A percentile compares a stretch with the other conserved stretches of the same genome.
Conservation (phyloP, 1,140 invertebrate genomes). For the Apis mellifera region Amel_HAv3.1 CM009940.2:8937001-8937500, state of each 20-base stretch:
- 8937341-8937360: not conserved
- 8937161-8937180: slow-evolving; percentile 19
- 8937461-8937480: not conserved
- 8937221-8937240: not conserved
- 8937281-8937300: not conserved
- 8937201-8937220: slow-evolving; percentile 26
- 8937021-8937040: slow-evolving; percentile 38
- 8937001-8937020: slow-evolving; percentile 51
- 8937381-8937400: not conserved
- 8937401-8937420: not conserved
- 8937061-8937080: slow-evolving; percentile 42
- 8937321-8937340: not conserved
- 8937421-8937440: not conserved
- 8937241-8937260: not conserved
- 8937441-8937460: not conserved
- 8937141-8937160: not conserved
- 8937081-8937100: slow-evolving; percentile 30
- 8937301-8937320: not conserved
- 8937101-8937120: not conserved
- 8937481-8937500: not conserved
- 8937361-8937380: not conserved
- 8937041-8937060: slow-evolving; percentile 46
- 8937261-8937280: not conserved
- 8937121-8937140: not conserved
- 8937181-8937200: slow-evolving; percentile 6